A percentile compares a stretch with the other conserved stretches of the same genome.
Evolutionary conservation across 1,140 invertebrate species (phyloP).

Genomic region (Plectrocnemia conspersa): DNA sequence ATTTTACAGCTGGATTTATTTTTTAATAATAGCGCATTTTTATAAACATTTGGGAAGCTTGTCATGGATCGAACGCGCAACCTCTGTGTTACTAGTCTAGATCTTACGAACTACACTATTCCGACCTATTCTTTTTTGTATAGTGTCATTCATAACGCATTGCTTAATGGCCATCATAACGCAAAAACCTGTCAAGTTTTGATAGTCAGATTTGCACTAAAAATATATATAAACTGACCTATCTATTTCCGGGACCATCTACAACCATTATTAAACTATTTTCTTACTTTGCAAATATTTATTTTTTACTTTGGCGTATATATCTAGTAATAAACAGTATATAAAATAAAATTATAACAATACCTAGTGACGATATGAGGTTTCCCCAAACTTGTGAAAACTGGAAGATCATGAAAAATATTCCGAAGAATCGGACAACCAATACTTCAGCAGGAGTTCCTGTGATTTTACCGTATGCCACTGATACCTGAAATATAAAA

Average conservation of each 20-base stretch:
- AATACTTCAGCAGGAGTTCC: constrained; percentile 63
- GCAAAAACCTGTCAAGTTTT: not conserved
- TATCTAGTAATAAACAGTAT: not conserved
- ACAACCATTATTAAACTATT: not conserved
- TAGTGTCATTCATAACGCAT: too few species aligned
- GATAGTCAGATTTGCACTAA: not conserved
- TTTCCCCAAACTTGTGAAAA: constrained; percentile 90
- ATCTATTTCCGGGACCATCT: not conserved
- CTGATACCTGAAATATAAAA: constrained; percentile 50
- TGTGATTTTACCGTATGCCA: constrained; percentile 62
- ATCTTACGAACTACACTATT: too few species aligned
- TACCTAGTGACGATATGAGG: constrained; percentile 80
- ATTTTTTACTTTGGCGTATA: not conserved
- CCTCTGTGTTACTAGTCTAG: too few species aligned
- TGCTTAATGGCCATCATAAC: too few species aligned
- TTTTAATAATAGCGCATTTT: too few species aligned
- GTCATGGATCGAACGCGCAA: too few species aligned
- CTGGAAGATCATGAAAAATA: constrained; percentile 92
- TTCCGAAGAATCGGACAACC: constrained; percentile 78
- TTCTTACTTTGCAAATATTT: not conserved
- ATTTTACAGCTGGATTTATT: too few species aligned
- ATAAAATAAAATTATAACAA: constrained; percentile 16
- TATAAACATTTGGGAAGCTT: too few species aligned
- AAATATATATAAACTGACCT: not conserved
- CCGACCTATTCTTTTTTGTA: too few species aligned